These are phyloP conservation scores for Columba janthina DNA, from an alignment of 2,113 vertebrate genomes.

Conservation along the genomic window DNA sequence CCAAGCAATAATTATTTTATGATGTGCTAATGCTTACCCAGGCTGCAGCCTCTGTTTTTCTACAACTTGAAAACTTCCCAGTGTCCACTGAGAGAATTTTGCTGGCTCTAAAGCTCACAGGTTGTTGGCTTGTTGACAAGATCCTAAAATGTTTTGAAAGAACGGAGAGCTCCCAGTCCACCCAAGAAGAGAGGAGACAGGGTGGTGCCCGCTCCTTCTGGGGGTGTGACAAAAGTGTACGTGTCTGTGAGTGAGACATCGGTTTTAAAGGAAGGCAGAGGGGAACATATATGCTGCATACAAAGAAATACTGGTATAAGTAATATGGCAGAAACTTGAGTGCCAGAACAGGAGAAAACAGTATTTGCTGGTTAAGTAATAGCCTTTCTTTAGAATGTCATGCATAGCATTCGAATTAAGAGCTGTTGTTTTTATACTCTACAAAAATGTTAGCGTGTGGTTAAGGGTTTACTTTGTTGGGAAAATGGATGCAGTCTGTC, in stretches of 20 bases:
- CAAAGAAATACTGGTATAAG: background rate
- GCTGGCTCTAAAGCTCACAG: background rate
- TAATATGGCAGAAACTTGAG: background rate
- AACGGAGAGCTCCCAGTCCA: background rate
- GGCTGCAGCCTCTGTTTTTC: background rate
- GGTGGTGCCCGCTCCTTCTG: background rate
- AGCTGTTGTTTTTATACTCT: background rate
- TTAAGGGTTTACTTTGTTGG: conserved; percentile 7
- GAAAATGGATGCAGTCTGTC: background rate
- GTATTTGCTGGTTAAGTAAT: background rate
- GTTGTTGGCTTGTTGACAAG: background rate
- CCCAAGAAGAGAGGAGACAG: background rate
- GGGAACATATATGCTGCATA: background rate
- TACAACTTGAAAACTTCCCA: background rate
- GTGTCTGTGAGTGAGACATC: background rate
- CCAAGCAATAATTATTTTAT: background rate
- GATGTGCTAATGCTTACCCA: background rate
- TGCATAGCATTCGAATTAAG: background rate
- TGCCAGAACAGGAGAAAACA: background rate
- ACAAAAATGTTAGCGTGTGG: background rate
- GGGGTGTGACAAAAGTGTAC: background rate
- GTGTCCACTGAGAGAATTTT: background rate
- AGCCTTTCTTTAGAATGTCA: background rate
- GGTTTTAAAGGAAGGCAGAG: background rate
- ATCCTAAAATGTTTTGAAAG: background rate